These are phyloP conservation scores for Strigamia transsilvanica DNA, from an alignment of 2,888 invertebrate species.

Conservation along the genomic window DNA sequence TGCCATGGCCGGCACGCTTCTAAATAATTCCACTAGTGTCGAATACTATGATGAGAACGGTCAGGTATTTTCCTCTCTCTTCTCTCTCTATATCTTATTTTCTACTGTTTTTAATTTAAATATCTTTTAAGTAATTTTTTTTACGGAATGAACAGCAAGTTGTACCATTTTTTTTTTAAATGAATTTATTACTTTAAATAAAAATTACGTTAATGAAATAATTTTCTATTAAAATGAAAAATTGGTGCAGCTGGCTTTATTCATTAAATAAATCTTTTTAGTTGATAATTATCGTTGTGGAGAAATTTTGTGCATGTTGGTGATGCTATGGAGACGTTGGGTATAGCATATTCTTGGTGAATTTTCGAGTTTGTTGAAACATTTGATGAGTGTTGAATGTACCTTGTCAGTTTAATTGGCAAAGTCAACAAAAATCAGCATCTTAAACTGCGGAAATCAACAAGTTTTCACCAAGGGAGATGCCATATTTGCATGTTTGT, in stretches of 20 bases:
- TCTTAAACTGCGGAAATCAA: conserved; percentile 40
- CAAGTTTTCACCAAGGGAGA: conserved; percentile 42
- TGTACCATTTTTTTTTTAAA: not conserved
- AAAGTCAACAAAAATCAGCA: conserved; percentile 45
- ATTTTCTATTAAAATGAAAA: not conserved
- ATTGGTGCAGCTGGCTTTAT: conserved; percentile 5
- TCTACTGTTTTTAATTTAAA: not conserved
- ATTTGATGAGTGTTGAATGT: conserved; percentile 11
- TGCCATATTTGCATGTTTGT: conserved; percentile 48
- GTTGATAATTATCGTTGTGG: not conserved
- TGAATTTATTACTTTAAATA: not conserved
- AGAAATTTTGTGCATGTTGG: not conserved
- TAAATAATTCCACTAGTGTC: conserved; percentile 63
- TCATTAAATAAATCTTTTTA: not conserved
- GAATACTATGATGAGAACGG: conserved; percentile 65
- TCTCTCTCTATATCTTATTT: not conserved
- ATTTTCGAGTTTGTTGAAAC: conserved; percentile 5
- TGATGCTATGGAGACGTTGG: not conserved
- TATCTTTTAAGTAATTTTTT: not conserved
- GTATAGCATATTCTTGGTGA: conserved; percentile 37
- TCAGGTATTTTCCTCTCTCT: conserved; percentile 61
- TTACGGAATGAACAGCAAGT: not conserved
- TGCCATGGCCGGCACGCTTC: conserved; percentile 58
- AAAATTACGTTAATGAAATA: not conserved
- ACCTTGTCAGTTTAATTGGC: conserved; percentile 44